Evolutionary conservation across 1,140 invertebrate species (phyloP).

Genomic region (Notospermus geniculatus): DNA sequence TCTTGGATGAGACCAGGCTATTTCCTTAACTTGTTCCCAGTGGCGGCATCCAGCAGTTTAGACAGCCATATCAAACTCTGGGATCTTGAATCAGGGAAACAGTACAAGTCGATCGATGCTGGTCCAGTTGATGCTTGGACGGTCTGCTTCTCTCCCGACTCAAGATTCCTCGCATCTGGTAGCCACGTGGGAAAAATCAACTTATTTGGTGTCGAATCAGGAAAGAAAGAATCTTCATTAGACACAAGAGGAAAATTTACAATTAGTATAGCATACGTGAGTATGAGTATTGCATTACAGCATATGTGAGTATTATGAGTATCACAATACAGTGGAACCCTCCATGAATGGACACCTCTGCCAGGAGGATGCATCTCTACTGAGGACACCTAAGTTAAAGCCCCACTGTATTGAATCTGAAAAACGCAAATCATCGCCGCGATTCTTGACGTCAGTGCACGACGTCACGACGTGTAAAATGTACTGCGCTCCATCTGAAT

Average conservation of each 20-base stretch:
- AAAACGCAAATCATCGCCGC: too few species aligned
- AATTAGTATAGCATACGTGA: conserved; percentile 91
- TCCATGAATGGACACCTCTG: too few species aligned
- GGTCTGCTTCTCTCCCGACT: conserved; percentile 90
- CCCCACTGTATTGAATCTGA: too few species aligned
- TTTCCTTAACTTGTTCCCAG: conserved; percentile 57
- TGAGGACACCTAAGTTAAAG: too few species aligned
- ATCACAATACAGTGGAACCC: too few species aligned
- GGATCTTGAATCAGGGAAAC: conserved; percentile 83
- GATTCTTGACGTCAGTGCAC: too few species aligned
- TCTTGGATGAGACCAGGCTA: too few species aligned
- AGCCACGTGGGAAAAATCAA: conserved; percentile 92
- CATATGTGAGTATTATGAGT: too few species aligned
- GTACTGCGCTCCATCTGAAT: too few species aligned
- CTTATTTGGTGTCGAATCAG: conserved; percentile 84
- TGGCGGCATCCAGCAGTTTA: conserved; percentile 88
- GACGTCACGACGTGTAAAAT: too few species aligned
- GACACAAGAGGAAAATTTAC: conserved; percentile 96
- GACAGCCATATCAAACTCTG: conserved; percentile 90
- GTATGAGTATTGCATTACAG: conserved; percentile 52
- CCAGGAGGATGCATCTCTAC: too few species aligned
- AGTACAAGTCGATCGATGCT: conserved; percentile 82
- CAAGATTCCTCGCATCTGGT: conserved; percentile 88
- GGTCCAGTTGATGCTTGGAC: conserved; percentile 95
- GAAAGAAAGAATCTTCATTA: conserved; percentile 83